These are phyloP conservation scores for Schizothorax lantsangensis DNA, from an alignment of 2,797 vertebrate genomes.

Conservation along the genomic window DNA sequence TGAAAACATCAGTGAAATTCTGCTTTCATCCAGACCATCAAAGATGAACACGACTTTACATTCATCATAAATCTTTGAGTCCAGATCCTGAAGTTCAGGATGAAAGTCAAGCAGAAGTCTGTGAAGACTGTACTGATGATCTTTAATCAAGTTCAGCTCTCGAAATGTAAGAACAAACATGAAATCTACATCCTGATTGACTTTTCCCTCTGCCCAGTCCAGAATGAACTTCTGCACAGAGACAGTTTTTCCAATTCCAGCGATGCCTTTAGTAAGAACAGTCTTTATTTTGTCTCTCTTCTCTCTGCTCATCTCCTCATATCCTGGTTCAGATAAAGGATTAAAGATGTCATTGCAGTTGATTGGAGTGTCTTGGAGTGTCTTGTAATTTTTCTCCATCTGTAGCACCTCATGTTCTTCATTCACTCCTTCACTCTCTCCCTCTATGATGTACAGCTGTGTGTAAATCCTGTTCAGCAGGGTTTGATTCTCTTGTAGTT, in stretches of 20 bases:
- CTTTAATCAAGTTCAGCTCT: neutral
- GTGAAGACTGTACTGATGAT: neutral
- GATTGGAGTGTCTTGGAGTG: neutral
- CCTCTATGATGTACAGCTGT: constrained; percentile 5
- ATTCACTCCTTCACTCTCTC: neutral
- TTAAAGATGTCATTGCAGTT: neutral
- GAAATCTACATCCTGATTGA: neutral
- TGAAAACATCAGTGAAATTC: neutral
- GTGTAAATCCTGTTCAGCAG: neutral
- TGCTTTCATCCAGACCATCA: neutral
- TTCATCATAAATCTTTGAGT: neutral
- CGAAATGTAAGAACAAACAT: neutral
- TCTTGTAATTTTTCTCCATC: neutral
- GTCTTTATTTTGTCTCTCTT: neutral
- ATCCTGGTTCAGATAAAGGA: neutral
- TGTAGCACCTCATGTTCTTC: neutral
- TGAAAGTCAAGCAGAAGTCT: neutral
- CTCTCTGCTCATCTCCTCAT: neutral
- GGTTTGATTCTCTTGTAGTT: neutral
- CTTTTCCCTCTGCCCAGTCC: neutral
- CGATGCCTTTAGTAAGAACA: neutral
- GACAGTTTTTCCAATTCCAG: neutral
- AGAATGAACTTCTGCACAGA: neutral
- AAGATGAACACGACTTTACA: neutral
- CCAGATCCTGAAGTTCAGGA: neutral